Evolutionary conservation across 2,113 vertebrate species (phyloP), one percentile per base, ranked within the genome.

Genomic region (Takifugu flavidus): DNA sequence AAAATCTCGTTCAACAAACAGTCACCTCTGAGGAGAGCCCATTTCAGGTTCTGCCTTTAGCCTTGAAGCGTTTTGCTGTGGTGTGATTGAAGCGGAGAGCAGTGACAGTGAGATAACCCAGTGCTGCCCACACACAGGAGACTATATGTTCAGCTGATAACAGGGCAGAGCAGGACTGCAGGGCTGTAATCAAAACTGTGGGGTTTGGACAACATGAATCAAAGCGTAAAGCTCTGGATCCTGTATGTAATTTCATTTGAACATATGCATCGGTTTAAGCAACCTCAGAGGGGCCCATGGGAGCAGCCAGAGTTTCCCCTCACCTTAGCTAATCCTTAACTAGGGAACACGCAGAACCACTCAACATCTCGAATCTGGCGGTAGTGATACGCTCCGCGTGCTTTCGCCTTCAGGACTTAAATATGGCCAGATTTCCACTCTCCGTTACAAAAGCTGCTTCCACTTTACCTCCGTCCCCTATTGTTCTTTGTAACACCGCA

Each of bases 381-480:
- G 34, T 39, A 70, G 39, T 2, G 1, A 25, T 28, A 4, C 4
- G 54, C 39, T 14, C 25, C 5, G 13, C 39, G 5, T 5, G 42
- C 42, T 43, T 43, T 43, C 54, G 34, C 28, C 54, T 58, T 25
- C 13, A 51, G 69, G 59, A 13, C 13, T 72, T 55, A 77, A 66
- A 78, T 52, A 59, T 14, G 39, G 20, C 20, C 20, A 20, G 62
- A 77, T 82, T 82, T 73, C 60, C 54, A 72, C 70, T 25, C 20
- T 39, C 72, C 50, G 49, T 67, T 67, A 75, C 61, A 26, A 70
- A 77, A 72, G 68, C 76, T 83, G 78, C 59, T 77, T 73, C 54
- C 60, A 82, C 66, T 84, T 82, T 68, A 52, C 31, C 50, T 53
- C 42, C 60, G 52, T 34, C 28, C 44, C 53, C 43, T 25, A 67